Evolutionary conservation across 2,113 vertebrate species (phyloP).

Genomic region (Paracanthobrama guichenoti): DNA sequence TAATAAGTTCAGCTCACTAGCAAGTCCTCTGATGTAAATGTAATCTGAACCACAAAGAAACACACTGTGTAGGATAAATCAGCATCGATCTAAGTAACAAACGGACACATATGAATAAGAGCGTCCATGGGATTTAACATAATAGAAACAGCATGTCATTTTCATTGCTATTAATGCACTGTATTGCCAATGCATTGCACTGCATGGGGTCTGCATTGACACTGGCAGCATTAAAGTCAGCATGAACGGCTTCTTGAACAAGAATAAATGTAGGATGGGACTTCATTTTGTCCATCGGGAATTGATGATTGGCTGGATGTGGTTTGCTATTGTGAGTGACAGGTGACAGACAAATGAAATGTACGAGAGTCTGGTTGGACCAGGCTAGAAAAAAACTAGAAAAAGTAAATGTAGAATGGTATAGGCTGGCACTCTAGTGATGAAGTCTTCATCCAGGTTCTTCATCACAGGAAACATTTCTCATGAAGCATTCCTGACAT

Average conservation of each 20-base stretch:
- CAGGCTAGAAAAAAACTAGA: too few relatives aligned
- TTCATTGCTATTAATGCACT: conserved; percentile 19
- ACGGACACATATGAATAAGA: background rate
- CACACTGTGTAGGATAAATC: background rate
- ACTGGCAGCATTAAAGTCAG: background rate
- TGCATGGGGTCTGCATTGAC: background rate
- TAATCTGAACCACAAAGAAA: background rate
- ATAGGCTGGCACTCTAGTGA: too few relatives aligned
- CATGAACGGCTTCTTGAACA: too few relatives aligned
- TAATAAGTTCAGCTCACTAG: background rate
- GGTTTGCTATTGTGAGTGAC: too few relatives aligned
- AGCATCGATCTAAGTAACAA: background rate
- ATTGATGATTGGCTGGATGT: too few relatives aligned
- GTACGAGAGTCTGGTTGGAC: too few relatives aligned
- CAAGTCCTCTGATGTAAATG: background rate
- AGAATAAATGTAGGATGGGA: too few relatives aligned
- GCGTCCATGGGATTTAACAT: background rate
- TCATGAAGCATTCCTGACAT: background rate
- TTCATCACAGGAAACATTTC: background rate
- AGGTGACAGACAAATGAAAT: too few relatives aligned
- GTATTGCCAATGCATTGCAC: background rate
- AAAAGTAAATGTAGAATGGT: too few relatives aligned
- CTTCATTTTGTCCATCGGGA: too few relatives aligned
- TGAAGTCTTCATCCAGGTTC: too few relatives aligned
- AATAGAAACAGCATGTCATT: conserved; percentile 14